Percentiles rank a stretch among this genome's conserved stretches.
Evolutionary conservation across 2,113 vertebrate genomes (phyloP).

Genomic region (Dipodomys ordii): DNA sequence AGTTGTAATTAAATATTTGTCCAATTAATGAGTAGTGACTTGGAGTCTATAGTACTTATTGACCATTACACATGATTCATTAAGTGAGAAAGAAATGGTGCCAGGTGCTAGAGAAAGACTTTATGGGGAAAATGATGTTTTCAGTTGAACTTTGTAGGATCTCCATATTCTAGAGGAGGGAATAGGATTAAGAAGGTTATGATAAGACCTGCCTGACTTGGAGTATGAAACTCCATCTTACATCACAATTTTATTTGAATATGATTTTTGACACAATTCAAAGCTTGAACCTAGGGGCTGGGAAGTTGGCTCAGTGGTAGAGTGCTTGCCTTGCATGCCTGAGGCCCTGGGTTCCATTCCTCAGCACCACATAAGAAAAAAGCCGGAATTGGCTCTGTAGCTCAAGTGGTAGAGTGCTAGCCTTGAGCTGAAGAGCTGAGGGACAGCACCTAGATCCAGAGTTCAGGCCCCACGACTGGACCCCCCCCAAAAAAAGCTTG

Average conservation of each 20-base stretch:
- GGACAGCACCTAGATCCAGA: too few relatives aligned
- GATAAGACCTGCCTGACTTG: neutral
- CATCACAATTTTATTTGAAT: constrained; percentile 14
- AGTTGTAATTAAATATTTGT: constrained; percentile 43
- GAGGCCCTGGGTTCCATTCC: too few relatives aligned
- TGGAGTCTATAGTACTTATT: neutral
- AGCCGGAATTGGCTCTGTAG: too few relatives aligned
- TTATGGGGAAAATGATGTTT: constrained; percentile 12
- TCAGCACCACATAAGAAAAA: too few relatives aligned
- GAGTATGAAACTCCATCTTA: constrained; percentile 37
- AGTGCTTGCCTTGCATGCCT: too few relatives aligned
- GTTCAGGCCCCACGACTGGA: too few relatives aligned
- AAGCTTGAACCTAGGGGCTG: neutral
- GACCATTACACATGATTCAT: constrained; percentile 16
- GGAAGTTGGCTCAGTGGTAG: too few relatives aligned
- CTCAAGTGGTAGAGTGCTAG: too few relatives aligned
- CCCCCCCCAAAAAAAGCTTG: too few relatives aligned
- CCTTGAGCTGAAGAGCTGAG: too few relatives aligned
- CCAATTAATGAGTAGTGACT: neutral
- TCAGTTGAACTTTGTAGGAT: constrained; percentile 2
- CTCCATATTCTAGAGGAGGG: neutral
- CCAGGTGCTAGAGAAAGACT: constrained; percentile 19
- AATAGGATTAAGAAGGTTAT: neutral
- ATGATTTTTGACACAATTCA: constrained; percentile 21
- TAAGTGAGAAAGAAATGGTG: constrained; percentile 18